A percentile compares a stretch with the other conserved stretches of the same genome.
Evolutionary conservation across 2,797 vertebrate species (phyloP).

Genomic region (Peromyscus melanophrys): DNA sequence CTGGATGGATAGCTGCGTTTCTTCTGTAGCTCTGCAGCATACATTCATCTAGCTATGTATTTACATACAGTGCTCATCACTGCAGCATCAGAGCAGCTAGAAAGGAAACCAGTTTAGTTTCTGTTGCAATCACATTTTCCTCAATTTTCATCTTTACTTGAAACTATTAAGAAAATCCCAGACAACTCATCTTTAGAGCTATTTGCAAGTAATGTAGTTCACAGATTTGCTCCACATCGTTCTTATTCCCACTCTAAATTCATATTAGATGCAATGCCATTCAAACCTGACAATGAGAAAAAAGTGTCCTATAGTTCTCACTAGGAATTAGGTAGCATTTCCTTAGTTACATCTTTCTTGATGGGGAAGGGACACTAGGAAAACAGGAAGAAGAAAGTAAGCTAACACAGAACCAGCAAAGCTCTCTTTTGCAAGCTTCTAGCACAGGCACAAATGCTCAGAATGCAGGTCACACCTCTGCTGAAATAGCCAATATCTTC

Average conservation of each 20-base stretch:
- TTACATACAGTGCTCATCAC: constrained; percentile 74
- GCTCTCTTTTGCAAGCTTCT: constrained; percentile 60
- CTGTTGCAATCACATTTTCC: constrained; percentile 71
- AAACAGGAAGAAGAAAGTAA: constrained; percentile 66
- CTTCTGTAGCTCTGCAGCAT: constrained; percentile 5
- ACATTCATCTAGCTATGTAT: constrained; percentile 67
- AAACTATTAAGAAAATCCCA: constrained; percentile 73
- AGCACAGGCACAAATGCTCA: constrained; percentile 69
- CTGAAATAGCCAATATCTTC: constrained; percentile 82
- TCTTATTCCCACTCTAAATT: constrained; percentile 78
- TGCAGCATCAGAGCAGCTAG: constrained; percentile 17
- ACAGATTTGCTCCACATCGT: constrained; percentile 60
- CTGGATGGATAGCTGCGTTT: neutral
- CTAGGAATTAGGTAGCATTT: constrained; percentile 51
- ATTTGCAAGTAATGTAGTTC: constrained; percentile 70
- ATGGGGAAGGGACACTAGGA: constrained; percentile 22
- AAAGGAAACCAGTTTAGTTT: constrained; percentile 75
- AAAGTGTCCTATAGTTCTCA: constrained; percentile 67
- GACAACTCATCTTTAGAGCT: constrained; percentile 70
- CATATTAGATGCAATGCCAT: constrained; percentile 66
- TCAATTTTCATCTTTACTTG: constrained; percentile 78
- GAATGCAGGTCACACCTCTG: constrained; percentile 82
- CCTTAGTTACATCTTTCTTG: constrained; percentile 71
- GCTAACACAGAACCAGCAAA: constrained; percentile 58
- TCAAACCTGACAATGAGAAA: constrained; percentile 76